phyloP scores from a whole-genome alignment of 2,797 vertebrate species.

The Heliangelus exortis region DNA sequence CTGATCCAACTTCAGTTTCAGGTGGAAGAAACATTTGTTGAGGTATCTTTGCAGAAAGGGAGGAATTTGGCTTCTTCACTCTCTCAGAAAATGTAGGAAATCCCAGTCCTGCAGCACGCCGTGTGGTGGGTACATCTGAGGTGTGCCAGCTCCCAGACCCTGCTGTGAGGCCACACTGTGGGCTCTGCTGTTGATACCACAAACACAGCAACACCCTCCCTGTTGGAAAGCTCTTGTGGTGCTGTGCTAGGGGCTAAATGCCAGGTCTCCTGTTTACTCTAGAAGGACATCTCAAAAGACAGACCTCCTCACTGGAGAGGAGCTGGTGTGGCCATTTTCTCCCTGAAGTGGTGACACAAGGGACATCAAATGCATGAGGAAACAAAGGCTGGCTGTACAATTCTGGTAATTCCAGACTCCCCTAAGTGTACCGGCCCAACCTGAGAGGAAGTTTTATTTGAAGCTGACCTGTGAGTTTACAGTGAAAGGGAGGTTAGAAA shows the following conservation, averaged over 20 bases:
- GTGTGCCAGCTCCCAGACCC: accelerated
- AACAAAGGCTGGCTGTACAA: accelerated
- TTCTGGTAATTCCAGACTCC: not conserved
- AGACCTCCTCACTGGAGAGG: not conserved
- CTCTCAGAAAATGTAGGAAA: accelerated
- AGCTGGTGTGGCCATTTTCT: accelerated
- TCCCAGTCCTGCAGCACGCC: accelerated
- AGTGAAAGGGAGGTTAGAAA: not conserved
- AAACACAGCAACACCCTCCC: not conserved
- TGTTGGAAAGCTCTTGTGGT: not conserved
- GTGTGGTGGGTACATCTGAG: accelerated
- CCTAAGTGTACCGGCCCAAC: not conserved
- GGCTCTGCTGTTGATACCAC: accelerated
- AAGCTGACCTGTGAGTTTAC: not conserved
- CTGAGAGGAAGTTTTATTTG: not conserved
- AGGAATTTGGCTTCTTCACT: not conserved
- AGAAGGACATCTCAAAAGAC: not conserved
- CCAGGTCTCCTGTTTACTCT: accelerated
- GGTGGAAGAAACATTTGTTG: not conserved
- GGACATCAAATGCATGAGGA: accelerated
- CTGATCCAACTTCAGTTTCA: not conserved
- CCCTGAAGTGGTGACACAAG: accelerated
- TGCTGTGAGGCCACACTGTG: no score
- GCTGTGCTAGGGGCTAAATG: accelerated
- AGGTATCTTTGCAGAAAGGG: accelerated